Evolutionary conservation across 2,113 vertebrate species (phyloP).

Genomic region (Nyctibius bracteatus): DNA sequence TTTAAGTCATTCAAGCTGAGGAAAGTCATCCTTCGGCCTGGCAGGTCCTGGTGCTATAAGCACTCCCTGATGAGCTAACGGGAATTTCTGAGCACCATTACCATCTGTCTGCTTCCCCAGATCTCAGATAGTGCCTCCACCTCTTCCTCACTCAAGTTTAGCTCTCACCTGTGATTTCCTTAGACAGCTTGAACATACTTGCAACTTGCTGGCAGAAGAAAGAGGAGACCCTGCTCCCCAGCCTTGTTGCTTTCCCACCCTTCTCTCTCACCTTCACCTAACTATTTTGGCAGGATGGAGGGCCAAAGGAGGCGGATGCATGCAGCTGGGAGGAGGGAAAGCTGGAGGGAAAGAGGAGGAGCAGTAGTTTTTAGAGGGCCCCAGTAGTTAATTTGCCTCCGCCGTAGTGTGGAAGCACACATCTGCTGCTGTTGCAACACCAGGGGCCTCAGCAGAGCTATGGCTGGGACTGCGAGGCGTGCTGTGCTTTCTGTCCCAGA

Average conservation of each 20-base stretch:
- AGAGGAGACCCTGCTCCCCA: neutral
- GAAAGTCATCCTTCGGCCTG: neutral
- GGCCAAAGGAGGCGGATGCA: neutral
- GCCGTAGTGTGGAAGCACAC: neutral
- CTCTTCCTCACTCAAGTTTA: neutral
- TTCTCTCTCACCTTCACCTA: neutral
- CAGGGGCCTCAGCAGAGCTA: neutral
- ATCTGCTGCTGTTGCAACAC: neutral
- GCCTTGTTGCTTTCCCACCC: neutral
- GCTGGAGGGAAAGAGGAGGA: neutral
- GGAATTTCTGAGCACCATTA: neutral
- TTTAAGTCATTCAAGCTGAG: slow-evolving; percentile 7
- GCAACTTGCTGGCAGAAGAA: neutral
- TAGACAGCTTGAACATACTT: neutral
- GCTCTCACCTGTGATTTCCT: neutral
- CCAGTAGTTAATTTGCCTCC: neutral
- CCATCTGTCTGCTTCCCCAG: neutral
- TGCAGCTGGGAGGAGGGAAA: neutral
- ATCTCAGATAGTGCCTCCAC: neutral
- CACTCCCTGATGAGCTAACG: neutral
- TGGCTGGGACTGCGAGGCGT: accelerated
- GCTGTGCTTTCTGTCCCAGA: neutral
- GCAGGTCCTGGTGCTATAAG: neutral
- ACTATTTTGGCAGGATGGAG: neutral
- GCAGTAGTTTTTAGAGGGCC: neutral